phyloP scores from a whole-genome alignment of 2,113 vertebrate genomes.

The Gymnocephalus cernua region DNA sequence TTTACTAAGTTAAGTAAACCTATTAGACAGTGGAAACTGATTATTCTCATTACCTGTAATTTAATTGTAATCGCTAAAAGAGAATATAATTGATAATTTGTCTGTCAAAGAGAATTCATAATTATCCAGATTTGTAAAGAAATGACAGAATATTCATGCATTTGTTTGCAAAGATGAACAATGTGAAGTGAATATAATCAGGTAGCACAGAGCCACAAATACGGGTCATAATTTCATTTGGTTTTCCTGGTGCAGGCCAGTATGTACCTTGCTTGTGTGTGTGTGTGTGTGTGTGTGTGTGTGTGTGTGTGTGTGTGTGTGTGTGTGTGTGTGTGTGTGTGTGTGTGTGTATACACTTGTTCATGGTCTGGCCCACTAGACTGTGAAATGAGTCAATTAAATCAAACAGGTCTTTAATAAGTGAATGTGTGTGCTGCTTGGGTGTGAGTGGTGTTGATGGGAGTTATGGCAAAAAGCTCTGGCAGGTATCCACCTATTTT shows the following conservation, averaged over 20 bases:
- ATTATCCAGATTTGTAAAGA: not conserved
- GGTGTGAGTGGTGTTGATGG: not conserved
- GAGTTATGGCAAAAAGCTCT: conserved; percentile 3
- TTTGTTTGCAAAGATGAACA: not conserved
- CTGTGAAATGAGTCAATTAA: conserved; percentile 75
- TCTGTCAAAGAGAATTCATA: not conserved
- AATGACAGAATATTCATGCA: not conserved
- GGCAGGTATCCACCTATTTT: conserved; percentile 11
- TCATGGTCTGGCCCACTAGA: conserved; percentile 61
- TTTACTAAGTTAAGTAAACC: not conserved
- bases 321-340: conserved; percentile 31
- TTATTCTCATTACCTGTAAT: not conserved
- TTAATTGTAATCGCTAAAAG: not conserved
- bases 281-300: conserved; percentile 16
- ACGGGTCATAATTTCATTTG: conserved; percentile 28
- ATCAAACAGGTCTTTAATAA: conserved; percentile 73
- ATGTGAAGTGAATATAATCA: not conserved
- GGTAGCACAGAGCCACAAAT: not conserved
- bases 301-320: conserved; percentile 39
- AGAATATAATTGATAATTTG: not conserved
- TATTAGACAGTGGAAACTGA: not conserved
- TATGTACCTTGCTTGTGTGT: not conserved
- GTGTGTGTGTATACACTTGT: conserved; percentile 28
- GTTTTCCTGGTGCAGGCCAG: not conserved
- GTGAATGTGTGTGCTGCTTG: conserved; percentile 24